phyloP scores from a whole-genome alignment of 2,797 vertebrate genomes.

The Tachyglossus aculeatus region DNA sequence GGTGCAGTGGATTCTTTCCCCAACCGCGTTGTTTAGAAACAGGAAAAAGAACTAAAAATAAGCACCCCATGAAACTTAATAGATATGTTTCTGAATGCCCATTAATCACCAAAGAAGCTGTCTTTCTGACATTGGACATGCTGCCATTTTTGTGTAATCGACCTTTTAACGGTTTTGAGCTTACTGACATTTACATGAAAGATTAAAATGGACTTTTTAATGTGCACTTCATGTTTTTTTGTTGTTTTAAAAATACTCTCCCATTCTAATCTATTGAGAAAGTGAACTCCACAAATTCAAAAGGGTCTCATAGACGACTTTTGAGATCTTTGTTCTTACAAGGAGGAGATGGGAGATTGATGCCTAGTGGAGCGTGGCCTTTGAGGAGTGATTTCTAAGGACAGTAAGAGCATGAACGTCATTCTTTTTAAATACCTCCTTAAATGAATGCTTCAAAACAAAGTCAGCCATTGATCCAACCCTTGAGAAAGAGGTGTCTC shows the following conservation, averaged over 20 bases:
- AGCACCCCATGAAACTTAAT: no score
- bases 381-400: slow-evolving; percentile 71
- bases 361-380: slow-evolving; percentile 61
- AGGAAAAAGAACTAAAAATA: no score
- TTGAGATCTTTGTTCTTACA: slow-evolving; percentile 64
- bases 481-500: slow-evolving; percentile 59
- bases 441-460: slow-evolving; percentile 73
- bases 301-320: slow-evolving; percentile 63
- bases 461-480: slow-evolving; percentile 68
- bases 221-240: slow-evolving; percentile 54
- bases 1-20: no score
- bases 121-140: slow-evolving; percentile 5
- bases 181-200: slow-evolving; percentile 58
- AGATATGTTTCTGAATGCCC: no score
- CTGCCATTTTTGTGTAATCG: slow-evolving; percentile 58
- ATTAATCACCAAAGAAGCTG: no score
- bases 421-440: slow-evolving; percentile 69
- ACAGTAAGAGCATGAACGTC: slow-evolving; percentile 65
- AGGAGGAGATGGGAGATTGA: slow-evolving; percentile 61
- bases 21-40: no score
- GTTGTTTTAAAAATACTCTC: no score
- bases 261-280: slow-evolving; percentile 58
- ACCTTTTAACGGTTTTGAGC: slow-evolving; percentile 77
- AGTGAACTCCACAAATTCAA: slow-evolving; percentile 58
- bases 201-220: slow-evolving; percentile 59